Conservation (phyloP, 1,140 invertebrate genomes). For the Theocolax elegans region DNA sequence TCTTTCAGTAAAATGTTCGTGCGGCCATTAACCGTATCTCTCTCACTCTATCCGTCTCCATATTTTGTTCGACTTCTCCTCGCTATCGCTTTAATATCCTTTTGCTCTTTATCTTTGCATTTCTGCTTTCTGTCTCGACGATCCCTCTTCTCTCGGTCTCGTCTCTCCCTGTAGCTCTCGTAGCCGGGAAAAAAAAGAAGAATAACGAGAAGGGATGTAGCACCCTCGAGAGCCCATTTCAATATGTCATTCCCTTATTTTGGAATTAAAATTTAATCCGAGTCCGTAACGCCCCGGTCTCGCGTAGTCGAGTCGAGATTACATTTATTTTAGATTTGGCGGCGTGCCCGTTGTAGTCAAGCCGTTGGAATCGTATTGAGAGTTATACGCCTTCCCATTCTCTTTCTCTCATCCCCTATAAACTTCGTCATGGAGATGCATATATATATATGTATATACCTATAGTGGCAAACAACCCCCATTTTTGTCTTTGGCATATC, state of each 20-base stretch:
- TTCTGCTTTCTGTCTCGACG: slow-evolving; percentile 29
- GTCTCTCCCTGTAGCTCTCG: too few species aligned
- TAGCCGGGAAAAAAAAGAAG: not conserved
- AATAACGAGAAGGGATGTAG: slow-evolving; percentile 42
- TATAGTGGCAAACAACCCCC: slow-evolving; percentile 23
- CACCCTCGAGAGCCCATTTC: slow-evolving; percentile 56
- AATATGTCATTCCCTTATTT: slow-evolving; percentile 65
- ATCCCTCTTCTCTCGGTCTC: slow-evolving; percentile 19
- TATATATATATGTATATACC: not conserved
- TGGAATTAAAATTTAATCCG: slow-evolving; percentile 67
- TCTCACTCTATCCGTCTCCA: not conserved
- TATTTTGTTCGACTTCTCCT: slow-evolving; percentile 2
- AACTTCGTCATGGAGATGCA: too few species aligned
- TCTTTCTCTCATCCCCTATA: not conserved
- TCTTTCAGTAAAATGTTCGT: not conserved
- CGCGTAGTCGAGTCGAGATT: slow-evolving; percentile 49
- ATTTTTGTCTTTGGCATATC: not conserved
- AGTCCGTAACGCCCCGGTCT: slow-evolving; percentile 22
- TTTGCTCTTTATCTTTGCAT: slow-evolving; percentile 32
- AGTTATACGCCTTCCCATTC: slow-evolving; percentile 1
- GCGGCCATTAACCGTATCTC: slow-evolving; percentile 22
- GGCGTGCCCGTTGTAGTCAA: slow-evolving; percentile 46
- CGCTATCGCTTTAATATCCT: slow-evolving; percentile 18
- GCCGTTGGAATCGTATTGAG: not conserved
- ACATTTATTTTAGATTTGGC: slow-evolving; percentile 59